Evolutionary conservation across 2,797 vertebrate species (phyloP), one percentile per base, ranked within the genome.

Genomic region (Alcedo quadribrachys): DNA sequence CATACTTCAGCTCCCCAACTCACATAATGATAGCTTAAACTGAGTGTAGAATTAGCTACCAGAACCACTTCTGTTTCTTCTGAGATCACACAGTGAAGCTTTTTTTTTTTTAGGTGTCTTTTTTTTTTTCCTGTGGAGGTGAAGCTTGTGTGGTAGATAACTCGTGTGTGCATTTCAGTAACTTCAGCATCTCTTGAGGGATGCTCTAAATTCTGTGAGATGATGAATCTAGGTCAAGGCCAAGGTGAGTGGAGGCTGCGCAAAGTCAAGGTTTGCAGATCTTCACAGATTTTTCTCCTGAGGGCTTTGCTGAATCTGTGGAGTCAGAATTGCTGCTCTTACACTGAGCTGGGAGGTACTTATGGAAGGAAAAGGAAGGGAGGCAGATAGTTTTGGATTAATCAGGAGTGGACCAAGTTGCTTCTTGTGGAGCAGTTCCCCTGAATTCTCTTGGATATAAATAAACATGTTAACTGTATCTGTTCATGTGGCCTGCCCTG

Each of bases 171-270:
- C 8, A 3, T 54, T 61, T 57, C 57, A 19, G 18, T 50, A 66
- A 37, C 28, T 55, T 81, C 73, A 83, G 33, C 80, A 48, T 79
- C 80, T 81, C 94, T 79, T 51, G 69, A 90, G 85, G 28, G 51
- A 11, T 63, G 67, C 48, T 63, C 83, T 79, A 16, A 21, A 81
- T 89, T 87, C 75, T 86, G 28, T 40, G 48, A 57, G 33, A 22
- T 62, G 58, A 7, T 40, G 10, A 71, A 81, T 76, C 30, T 91
- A 73, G 81, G 70, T 55, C 88, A 79, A 74, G 75, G 81, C 80
- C 85, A 94, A 88, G 54, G 85, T 87, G 45, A 65, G n/a, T 4
- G 24, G 67, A 76, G 40, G 24, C 16, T 85, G n/a, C n/a, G 35
- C 18, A 69, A 81, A 79, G 73, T 68, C 32, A 57, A 24, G 7